These are phyloP conservation scores for Rhagoletis pomonella DNA, from an alignment of 1,140 invertebrate species.

Conservation along the genomic window DNA sequence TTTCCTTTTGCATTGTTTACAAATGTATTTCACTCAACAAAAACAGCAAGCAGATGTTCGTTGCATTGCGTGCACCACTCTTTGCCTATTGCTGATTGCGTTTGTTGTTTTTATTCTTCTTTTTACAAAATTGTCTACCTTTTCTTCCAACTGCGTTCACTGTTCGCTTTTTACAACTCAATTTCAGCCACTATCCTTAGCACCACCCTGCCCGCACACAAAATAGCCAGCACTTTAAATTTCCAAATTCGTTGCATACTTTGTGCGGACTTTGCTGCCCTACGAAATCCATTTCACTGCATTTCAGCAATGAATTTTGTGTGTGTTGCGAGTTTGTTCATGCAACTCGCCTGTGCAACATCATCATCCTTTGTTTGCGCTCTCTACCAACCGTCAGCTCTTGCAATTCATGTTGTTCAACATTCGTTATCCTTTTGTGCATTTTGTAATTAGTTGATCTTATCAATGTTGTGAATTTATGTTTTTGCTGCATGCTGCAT, in stretches of 20 bases:
- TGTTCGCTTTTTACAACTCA: slow-evolving; percentile 13
- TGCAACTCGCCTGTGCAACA: slow-evolving; percentile 12
- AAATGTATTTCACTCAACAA: background rate
- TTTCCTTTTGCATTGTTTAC: slow-evolving; percentile 19
- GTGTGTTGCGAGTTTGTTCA: background rate
- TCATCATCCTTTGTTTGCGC: slow-evolving; percentile 26
- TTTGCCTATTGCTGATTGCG: background rate
- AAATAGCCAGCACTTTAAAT: background rate
- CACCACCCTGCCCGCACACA: background rate
- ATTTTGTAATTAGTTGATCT: slow-evolving; percentile 49
- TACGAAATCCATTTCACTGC: slow-evolving; percentile 8
- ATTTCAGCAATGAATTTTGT: background rate
- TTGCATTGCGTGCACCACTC: background rate
- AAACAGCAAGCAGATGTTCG: no score
- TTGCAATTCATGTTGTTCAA: slow-evolving; percentile 25
- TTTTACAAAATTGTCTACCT: no score
- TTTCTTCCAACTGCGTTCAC: background rate
- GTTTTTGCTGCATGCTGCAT: slow-evolving; percentile 44
- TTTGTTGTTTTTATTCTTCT: background rate
- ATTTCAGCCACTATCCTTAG: background rate
- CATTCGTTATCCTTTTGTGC: slow-evolving; percentile 52
- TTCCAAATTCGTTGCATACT: slow-evolving; percentile 30
- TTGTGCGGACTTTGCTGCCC: background rate
- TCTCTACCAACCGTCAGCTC: background rate
- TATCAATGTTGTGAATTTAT: slow-evolving; percentile 47